Conservation (phyloP, 2,888 invertebrate species). For the Oxytorus armatus region DNA sequence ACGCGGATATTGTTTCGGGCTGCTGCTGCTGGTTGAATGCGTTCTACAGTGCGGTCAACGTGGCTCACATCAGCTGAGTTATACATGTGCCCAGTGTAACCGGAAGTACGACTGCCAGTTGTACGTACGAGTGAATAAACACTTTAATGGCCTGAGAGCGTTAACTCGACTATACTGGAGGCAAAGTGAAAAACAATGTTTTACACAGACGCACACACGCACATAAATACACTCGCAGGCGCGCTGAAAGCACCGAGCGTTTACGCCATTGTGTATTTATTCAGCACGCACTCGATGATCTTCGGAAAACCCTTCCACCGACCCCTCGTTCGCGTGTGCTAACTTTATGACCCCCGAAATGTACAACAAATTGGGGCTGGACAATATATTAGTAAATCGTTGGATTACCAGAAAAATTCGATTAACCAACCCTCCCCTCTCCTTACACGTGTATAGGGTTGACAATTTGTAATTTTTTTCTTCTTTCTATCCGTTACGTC, state of each 20-base stretch:
- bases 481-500: background rate
- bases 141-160: conserved; percentile 61
- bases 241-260: too few relatives aligned
- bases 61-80: conserved; percentile 52
- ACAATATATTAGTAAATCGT: conserved; percentile 42
- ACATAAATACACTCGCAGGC: too few relatives aligned
- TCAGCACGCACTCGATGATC: too few relatives aligned
- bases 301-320: conserved; percentile 1
- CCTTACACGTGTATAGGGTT: background rate
- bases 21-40: conserved; percentile 31
- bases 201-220: conserved; percentile 11
- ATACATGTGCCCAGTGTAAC: conserved; percentile 37
- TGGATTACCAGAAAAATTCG: conserved; percentile 34
- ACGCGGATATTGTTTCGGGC: background rate
- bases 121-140: conserved; percentile 59
- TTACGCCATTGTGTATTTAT: too few relatives aligned
- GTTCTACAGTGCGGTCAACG: conserved; percentile 56
- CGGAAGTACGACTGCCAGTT: conserved; percentile 56
- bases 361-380: conserved; percentile 48
- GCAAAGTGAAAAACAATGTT: conserved; percentile 60
- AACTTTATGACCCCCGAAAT: conserved; percentile 49
- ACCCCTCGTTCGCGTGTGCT: background rate
- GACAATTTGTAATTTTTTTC: background rate
- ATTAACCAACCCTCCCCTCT: too few relatives aligned
- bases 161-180: conserved; percentile 41